phyloP scores from a whole-genome alignment of 2,113 vertebrate species.

The Bubalus kerabau region DNA sequence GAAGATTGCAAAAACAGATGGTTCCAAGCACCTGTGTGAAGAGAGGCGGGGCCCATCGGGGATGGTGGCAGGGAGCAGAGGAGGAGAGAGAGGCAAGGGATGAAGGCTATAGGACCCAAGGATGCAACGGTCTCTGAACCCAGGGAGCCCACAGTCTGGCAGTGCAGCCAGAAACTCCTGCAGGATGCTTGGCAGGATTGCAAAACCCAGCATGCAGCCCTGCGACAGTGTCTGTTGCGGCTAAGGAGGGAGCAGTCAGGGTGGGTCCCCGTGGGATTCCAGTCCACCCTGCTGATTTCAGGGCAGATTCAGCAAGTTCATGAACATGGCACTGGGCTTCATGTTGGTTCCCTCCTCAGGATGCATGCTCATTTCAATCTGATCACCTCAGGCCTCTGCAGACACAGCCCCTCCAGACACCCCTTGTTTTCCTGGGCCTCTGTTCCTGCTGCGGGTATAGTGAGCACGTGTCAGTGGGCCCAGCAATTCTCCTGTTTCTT shows the following conservation, averaged over 20 bases:
- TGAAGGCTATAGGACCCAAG: neutral
- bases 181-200: neutral
- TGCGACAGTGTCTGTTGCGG: accelerated
- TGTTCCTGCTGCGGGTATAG: accelerated
- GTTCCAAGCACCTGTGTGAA: neutral
- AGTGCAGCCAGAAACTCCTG: neutral
- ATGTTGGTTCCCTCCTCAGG: neutral
- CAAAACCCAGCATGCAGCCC: neutral
- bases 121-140: neutral
- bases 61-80: neutral
- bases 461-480: accelerated
- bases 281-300: neutral
- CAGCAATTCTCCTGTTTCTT: neutral
- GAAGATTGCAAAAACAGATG: neutral
- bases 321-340: accelerated
- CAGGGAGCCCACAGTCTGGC: neutral
- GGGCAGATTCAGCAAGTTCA: neutral
- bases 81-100: neutral
- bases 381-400: neutral
- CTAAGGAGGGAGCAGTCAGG: neutral
- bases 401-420: neutral
- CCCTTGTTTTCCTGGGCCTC: too few relatives aligned
- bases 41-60: accelerated
- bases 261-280: neutral
- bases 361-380: accelerated